Evolutionary conservation across 2,113 vertebrate genomes (phyloP), one percentile per base, ranked within the genome.

Genomic region (Pelusios castaneus): DNA sequence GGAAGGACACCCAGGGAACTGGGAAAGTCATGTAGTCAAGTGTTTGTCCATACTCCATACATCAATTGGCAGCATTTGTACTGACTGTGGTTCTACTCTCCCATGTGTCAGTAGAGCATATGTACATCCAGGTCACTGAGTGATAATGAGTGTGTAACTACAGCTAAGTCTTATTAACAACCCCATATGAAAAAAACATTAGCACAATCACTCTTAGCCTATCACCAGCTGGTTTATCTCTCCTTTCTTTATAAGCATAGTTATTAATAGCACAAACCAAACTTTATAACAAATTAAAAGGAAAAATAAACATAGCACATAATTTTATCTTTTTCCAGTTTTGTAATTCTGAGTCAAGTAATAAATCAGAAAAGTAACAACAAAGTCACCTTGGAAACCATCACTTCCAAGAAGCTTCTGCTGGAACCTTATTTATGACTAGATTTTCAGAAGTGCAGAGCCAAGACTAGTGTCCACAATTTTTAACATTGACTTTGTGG

Each of bases 91-190:
- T 96, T 91, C 93, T 91, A 93, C 92, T 95, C 96, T 95, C 92
- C 95, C 97, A 94, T 82, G 89, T 94, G 96, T 95, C 86, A 84
- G 88, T 92, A 84, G 89, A 92, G 92, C 95, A 82, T 95, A 95
- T 97, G 89, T 78, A 9, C 89, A 94, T 94, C 84, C 91, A 97
- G 94, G 89, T 92, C 95, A 31, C 93, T 92, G 93, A 91, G 96
- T 97, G 97, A 94, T 97, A 95, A 87, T 89, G 93, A 89, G 88
- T 95, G 92, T 93, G 83, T 95, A 95, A 97, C 96, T 96, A 95
- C 89, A 96, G 91, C 91, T 90, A 86, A 82, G 93, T 93, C 92
- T 96, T 94, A 96, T 97, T 94, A 95, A 87, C 93, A 94, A 90
- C 92, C 92, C 94, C 93, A 92, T 80, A 92, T 95, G 91, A 94